phyloP scores from a whole-genome alignment of 2,888 invertebrate genomes.

The Adelphocoris suturalis region DNA sequence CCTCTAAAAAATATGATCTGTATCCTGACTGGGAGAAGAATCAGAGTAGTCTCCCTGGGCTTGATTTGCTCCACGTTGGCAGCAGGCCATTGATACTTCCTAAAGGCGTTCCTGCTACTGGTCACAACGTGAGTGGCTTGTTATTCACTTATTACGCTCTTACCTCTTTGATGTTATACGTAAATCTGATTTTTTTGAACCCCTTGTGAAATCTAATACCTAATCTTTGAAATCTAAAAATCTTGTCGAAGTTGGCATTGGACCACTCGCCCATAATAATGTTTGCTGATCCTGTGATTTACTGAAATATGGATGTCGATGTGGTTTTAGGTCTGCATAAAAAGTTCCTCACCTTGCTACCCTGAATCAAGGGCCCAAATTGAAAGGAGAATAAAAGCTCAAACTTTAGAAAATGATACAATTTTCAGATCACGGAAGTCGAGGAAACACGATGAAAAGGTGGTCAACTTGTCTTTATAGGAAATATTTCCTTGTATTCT shows the following conservation, averaged over 20 bases:
- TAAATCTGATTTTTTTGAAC: not conserved
- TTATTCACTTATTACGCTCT: not conserved
- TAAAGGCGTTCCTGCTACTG: slow-evolving; percentile 76
- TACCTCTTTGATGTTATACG: not conserved
- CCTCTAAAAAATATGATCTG: slow-evolving; percentile 63
- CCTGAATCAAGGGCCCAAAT: slow-evolving; percentile 76
- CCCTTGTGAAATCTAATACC: not conserved
- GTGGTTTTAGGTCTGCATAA: slow-evolving; percentile 77
- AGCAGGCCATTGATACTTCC: slow-evolving; percentile 75
- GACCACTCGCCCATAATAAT: slow-evolving; percentile 61
- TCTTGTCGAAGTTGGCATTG: slow-evolving; percentile 65
- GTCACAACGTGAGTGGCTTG: slow-evolving; percentile 75
- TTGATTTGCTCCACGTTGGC: slow-evolving; percentile 76
- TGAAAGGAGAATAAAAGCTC: slow-evolving; percentile 76
- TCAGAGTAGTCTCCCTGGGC: slow-evolving; percentile 73
- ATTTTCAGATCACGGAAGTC: slow-evolving; percentile 77
- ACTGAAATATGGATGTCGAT: slow-evolving; percentile 57
- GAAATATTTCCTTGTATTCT: slow-evolving; percentile 45
- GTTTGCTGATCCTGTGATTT: slow-evolving; percentile 49
- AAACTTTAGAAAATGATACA: slow-evolving; percentile 75
- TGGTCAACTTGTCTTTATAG: slow-evolving; percentile 61
- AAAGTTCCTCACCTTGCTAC: slow-evolving; percentile 76
- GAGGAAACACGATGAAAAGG: slow-evolving; percentile 77
- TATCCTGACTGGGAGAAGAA: slow-evolving; percentile 70
- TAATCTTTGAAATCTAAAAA: slow-evolving; percentile 9